Evolutionary conservation across 2,888 invertebrate species (phyloP).

Genomic region (Schizotus pectinicornis): DNA sequence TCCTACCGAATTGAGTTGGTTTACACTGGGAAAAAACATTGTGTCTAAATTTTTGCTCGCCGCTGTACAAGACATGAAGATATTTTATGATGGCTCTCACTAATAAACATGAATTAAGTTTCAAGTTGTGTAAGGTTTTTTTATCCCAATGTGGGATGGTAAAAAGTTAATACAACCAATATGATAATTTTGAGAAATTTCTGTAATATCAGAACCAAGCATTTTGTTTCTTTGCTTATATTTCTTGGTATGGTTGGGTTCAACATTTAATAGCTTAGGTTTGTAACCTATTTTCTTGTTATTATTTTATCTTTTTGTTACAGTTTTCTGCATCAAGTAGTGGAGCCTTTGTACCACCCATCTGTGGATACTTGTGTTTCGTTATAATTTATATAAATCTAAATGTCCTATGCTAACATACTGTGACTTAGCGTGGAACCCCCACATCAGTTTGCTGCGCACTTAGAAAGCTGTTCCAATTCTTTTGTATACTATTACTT

Average conservation of each 20-base stretch:
- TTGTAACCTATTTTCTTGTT: too few species aligned
- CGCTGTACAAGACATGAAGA: too few species aligned
- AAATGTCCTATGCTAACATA: conserved; percentile 33
- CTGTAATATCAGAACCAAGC: not conserved
- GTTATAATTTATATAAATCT: conserved; percentile 34
- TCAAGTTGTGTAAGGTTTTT: too few species aligned
- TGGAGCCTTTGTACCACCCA: conserved; percentile 33
- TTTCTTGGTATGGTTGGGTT: too few species aligned
- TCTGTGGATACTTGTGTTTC: conserved; percentile 40
- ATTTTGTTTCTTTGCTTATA: conserved; percentile 8
- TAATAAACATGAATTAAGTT: too few species aligned
- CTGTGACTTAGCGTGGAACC: conserved; percentile 30
- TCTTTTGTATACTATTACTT: conserved; percentile 21
- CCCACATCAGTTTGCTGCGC: conserved; percentile 31
- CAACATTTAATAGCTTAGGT: too few species aligned
- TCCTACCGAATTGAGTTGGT: too few species aligned
- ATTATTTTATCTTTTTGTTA: conserved; percentile 21
- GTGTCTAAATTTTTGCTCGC: too few species aligned
- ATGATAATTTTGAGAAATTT: not conserved
- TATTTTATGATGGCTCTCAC: too few species aligned
- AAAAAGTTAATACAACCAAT: too few species aligned
- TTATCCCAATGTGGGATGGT: too few species aligned
- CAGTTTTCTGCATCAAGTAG: conserved; percentile 45
- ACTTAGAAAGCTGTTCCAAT: conserved; percentile 27
- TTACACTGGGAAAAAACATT: too few species aligned